Percentiles rank a stretch among this genome's conserved stretches.
Conservation (phyloP, 2,113 vertebrate species). For the Sinosuthora webbiana region DNA sequence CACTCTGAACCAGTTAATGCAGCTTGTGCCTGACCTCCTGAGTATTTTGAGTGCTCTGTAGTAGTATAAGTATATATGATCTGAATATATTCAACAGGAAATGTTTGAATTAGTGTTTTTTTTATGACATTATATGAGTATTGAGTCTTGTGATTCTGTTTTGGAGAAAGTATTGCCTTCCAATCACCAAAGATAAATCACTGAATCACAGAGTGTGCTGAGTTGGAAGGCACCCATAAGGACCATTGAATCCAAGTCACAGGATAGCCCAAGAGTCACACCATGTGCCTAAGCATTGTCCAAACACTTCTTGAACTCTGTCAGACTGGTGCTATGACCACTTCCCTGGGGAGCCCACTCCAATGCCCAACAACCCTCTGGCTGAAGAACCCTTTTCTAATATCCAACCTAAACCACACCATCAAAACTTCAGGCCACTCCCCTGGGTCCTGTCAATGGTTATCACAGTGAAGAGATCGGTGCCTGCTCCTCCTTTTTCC, state of each 20-base stretch:
- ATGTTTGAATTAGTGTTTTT: not conserved
- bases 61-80: not conserved
- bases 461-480: fast-evolving
- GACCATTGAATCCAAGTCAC: not conserved
- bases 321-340: not conserved
- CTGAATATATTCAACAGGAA: not conserved
- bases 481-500: not conserved
- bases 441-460: not conserved
- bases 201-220: not conserved
- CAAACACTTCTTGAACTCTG: not conserved
- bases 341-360: not conserved
- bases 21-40: not conserved
- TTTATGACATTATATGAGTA: not conserved
- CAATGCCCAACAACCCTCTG: not conserved
- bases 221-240: not conserved
- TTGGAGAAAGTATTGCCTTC: not conserved
- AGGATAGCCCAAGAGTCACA: not conserved
- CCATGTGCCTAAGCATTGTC: not conserved
- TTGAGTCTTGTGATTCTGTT: not conserved
- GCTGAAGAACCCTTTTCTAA: not conserved
- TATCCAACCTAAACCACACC: not conserved
- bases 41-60: not conserved
- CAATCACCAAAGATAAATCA: not conserved
- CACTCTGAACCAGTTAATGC: not conserved
- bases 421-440: not conserved